These are phyloP conservation scores for Pipistrellus nathusii DNA, from an alignment of 2,797 vertebrate genomes.

Conservation along the genomic window DNA sequence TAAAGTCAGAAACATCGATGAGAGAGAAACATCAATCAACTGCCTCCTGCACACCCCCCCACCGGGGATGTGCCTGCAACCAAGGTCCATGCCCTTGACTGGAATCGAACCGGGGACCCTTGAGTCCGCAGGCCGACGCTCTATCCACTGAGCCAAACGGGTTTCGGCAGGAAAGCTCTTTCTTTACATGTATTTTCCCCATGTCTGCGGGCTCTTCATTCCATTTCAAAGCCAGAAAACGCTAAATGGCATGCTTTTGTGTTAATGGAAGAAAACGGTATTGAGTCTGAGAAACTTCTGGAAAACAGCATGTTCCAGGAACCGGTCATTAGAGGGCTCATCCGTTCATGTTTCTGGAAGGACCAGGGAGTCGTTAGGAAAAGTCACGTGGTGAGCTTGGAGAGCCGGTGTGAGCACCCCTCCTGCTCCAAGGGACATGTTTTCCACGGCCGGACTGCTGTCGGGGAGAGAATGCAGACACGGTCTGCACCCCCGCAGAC, in stretches of 20 bases:
- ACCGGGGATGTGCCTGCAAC: too few species aligned
- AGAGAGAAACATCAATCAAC: too few species aligned
- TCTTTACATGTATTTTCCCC: background rate
- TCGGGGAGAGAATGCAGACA: constrained; percentile 43
- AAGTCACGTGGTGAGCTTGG: constrained; percentile 63
- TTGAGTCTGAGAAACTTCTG: constrained; percentile 73
- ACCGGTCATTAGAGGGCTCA: constrained; percentile 52
- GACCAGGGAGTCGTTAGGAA: constrained; percentile 48
- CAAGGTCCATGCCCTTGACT: too few species aligned
- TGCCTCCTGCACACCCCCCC: too few species aligned
- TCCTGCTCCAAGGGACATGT: background rate
- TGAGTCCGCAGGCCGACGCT: too few species aligned
- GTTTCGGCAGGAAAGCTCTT: background rate
- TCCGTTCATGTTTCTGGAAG: constrained; percentile 76
- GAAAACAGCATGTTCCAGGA: constrained; percentile 76
- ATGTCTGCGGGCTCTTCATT: constrained; percentile 8
- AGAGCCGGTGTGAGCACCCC: background rate
- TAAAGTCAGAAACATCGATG: too few species aligned
- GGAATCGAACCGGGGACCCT: too few species aligned
- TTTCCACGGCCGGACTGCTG: background rate
- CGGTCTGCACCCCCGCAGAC: constrained; percentile 56
- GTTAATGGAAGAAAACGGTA: constrained; percentile 70
- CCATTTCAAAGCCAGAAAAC: constrained; percentile 16
- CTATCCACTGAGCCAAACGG: too few species aligned
- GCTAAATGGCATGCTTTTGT: constrained; percentile 19